phyloP scores from a whole-genome alignment of 2,797 vertebrate species.

The Brotula barbata region DNA sequence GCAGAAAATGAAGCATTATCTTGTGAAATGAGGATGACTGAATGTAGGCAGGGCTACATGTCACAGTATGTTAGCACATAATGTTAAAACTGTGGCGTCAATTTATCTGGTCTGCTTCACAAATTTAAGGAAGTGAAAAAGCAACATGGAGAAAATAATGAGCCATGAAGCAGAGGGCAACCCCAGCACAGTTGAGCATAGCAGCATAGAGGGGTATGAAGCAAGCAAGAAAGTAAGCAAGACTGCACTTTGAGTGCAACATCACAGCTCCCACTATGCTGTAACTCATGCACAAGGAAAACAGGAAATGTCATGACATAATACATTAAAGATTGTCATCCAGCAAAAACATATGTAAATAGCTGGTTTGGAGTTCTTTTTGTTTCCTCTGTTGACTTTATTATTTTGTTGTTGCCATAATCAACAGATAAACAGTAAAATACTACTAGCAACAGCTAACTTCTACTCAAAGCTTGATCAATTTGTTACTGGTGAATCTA shows the following conservation, averaged over 20 bases:
- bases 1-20: constrained; percentile 2
- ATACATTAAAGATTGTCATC: background rate
- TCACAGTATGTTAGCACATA: too few species aligned
- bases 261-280: constrained; percentile 25
- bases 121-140: constrained; percentile 18
- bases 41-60: constrained; percentile 6
- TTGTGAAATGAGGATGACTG: constrained; percentile 27
- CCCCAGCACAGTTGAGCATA: constrained; percentile 40
- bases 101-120: constrained; percentile 4
- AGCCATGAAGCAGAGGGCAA: constrained; percentile 27
- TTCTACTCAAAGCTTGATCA: too few species aligned
- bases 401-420: background rate
- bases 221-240: constrained; percentile 66
- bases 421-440: background rate
- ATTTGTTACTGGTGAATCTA: too few species aligned
- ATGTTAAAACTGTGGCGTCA: background rate
- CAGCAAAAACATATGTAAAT: background rate
- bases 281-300: constrained; percentile 10
- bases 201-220: constrained; percentile 54
- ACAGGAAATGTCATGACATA: constrained; percentile 12
- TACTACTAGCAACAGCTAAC: too few species aligned
- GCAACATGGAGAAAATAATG: constrained; percentile 22
- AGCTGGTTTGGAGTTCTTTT: background rate
- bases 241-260: constrained; percentile 52
- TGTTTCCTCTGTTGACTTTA: too few species aligned